Conservation (phyloP, 2,113 vertebrate genomes). For the Chroicocephalus ridibundus region DNA sequence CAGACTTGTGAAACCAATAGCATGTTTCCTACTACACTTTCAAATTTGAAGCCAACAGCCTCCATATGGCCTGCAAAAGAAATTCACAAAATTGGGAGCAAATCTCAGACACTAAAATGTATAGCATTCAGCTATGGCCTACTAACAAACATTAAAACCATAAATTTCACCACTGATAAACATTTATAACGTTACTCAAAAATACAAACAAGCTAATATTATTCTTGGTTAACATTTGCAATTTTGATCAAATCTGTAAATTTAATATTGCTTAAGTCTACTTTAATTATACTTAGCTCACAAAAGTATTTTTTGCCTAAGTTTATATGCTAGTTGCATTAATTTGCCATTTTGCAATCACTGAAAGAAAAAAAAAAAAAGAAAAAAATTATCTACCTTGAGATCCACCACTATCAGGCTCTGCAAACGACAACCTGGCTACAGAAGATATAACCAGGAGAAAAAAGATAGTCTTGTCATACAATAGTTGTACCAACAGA, state of each 20-base stretch:
- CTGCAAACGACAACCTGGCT: neutral
- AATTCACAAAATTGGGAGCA: neutral
- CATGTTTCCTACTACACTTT: neutral
- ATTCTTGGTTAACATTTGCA: neutral
- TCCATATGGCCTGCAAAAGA: neutral
- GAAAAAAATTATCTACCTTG: neutral
- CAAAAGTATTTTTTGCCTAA: neutral
- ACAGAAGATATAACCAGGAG: neutral
- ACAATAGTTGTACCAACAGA: neutral
- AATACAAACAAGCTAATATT: neutral
- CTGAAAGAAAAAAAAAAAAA: neutral
- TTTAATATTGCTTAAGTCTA: neutral
- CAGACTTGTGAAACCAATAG: neutral
- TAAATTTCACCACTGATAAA: neutral
- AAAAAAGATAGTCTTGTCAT: neutral
- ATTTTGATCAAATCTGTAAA: neutral
- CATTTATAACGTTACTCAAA: neutral
- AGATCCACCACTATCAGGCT: neutral
- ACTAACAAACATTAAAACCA: neutral
- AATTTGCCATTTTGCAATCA: neutral
- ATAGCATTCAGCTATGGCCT: neutral
- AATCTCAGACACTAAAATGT: neutral
- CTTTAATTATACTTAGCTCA: neutral
- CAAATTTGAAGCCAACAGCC: neutral
- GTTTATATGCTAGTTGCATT: neutral